These are phyloP conservation scores for Gryllus bimaculatus DNA, from an alignment of 1,140 invertebrate species.

Conservation along the genomic window DNA sequence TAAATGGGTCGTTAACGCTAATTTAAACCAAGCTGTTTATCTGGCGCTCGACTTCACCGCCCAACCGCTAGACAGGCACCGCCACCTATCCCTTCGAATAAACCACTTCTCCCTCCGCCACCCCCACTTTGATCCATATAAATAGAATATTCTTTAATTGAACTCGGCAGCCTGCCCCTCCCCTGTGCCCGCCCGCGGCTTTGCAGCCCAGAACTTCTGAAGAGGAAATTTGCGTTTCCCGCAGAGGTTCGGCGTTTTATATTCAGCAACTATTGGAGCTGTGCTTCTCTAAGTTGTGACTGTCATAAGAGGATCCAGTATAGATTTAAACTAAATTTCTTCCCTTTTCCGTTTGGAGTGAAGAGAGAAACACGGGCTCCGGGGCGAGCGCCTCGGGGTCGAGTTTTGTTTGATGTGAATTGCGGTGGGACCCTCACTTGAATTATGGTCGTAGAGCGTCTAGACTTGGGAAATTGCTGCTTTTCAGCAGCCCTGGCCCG, in stretches of 20 bases:
- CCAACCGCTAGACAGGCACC: neutral
- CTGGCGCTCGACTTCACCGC: neutral
- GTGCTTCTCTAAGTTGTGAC: neutral
- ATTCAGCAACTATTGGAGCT: constrained; percentile 3
- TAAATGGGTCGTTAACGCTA: neutral
- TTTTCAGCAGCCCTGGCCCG: neutral
- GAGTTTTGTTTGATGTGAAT: neutral
- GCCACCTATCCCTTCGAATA: neutral
- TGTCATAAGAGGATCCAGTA: constrained; percentile 4
- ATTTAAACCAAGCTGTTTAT: neutral
- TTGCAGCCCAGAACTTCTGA: neutral
- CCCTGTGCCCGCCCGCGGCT: neutral
- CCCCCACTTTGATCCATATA: neutral
- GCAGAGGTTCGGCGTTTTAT: neutral
- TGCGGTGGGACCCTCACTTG: neutral
- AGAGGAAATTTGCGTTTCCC: neutral
- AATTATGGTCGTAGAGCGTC: neutral
- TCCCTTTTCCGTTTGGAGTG: neutral
- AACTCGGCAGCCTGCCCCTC: too few relatives aligned
- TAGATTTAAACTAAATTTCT: constrained; percentile 6
- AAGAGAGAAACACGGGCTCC: neutral
- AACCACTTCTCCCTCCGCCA: neutral
- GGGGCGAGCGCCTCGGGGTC: neutral
- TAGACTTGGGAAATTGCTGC: neutral
- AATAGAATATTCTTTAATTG: neutral